Evolutionary conservation across 2,888 invertebrate species (phyloP), one percentile per base, ranked within the genome.

Genomic region (Cryptops parisi): DNA sequence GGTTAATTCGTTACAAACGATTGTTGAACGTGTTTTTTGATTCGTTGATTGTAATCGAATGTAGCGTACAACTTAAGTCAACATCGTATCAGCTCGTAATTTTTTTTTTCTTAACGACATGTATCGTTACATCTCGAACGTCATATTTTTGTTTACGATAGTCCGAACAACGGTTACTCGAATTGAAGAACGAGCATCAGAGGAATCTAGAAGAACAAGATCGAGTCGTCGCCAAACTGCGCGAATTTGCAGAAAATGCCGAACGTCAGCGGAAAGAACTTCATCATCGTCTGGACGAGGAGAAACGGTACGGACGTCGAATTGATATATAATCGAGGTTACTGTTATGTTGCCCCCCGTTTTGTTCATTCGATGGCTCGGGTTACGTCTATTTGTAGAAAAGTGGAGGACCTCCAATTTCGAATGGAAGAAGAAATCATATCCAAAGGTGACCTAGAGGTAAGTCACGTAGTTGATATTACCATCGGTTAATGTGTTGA

Each of bases 391-490:
- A n/a, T n/a, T n/a, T 44, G 9, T 24, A 80, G 82, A 64, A 86
- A 82, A 69, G 79, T 82, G 3, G 91, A 93, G 72, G 93, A 93
- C 69, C 75, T 93, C 57, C 82, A 88, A 70, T 93, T 93, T 67
- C 68, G 84, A 54, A 81, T 87, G 58, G 94, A 94, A 72, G 94
- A 96, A 68, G 89, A 89, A 61, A 81, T 84, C 45, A 84, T 93
- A 63, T 80, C 80, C 62, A 88, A 85, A 68, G 83, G 84, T 64
- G 93, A 93, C 68, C 76, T 87, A 60, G 84, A 88, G 78, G 89
- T 90, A 76, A 74, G 33, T 9, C 6, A 15, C 15, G 6, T 33
- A 33, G 15, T 33, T 33, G n/a, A n/a, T n/a, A n/a, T n/a, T n/a
- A n/a, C n/a, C n/a, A n/a, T n/a, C n/a, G n/a, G n/a, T n/a, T n/a